Conservation (phyloP, 2,888 invertebrate genomes). For the Ophion obscuratus region DNA sequence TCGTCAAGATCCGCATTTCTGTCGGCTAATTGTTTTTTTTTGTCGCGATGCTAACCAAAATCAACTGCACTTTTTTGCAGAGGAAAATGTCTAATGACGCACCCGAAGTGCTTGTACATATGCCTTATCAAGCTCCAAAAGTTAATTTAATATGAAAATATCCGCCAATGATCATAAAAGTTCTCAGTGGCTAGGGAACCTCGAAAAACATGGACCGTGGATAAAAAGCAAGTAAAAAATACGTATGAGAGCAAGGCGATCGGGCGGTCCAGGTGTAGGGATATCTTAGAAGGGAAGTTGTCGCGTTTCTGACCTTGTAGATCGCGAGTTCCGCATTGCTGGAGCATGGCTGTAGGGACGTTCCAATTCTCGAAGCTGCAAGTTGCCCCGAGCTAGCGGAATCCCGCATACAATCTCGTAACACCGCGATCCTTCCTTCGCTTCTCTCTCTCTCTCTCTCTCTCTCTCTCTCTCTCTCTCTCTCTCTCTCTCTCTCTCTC, state of each 20-base stretch:
- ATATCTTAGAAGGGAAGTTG: constrained; percentile 60
- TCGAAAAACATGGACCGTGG: constrained; percentile 39
- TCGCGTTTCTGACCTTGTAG: constrained; percentile 71
- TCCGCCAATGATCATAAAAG: too few species aligned
- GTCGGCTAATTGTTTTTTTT: too few species aligned
- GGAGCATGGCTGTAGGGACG: constrained; percentile 69
- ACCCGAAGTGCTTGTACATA: too few species aligned
- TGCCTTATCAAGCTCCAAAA: too few species aligned
- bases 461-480: constrained; percentile 8
- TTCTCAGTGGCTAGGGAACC: too few species aligned
- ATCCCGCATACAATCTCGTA: constrained; percentile 32
- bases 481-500: constrained; percentile 8
- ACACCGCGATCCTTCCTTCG: constrained; percentile 14
- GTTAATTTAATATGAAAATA: too few species aligned
- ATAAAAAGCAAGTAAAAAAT: constrained; percentile 40
- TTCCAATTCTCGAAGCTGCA: constrained; percentile 51
- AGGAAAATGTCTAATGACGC: too few species aligned
- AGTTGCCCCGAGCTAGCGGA: constrained; percentile 47
- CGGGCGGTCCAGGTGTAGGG: constrained; percentile 13
- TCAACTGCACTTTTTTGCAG: too few species aligned
- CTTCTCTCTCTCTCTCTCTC: background rate
- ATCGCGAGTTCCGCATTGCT: constrained; percentile 77
- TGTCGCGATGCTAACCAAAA: too few species aligned
- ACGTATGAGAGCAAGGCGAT: constrained; percentile 16
- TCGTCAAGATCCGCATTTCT: too few species aligned